Evolutionary conservation across 2,113 vertebrate species (phyloP).

Genomic region (Atlantisia rogersi): DNA sequence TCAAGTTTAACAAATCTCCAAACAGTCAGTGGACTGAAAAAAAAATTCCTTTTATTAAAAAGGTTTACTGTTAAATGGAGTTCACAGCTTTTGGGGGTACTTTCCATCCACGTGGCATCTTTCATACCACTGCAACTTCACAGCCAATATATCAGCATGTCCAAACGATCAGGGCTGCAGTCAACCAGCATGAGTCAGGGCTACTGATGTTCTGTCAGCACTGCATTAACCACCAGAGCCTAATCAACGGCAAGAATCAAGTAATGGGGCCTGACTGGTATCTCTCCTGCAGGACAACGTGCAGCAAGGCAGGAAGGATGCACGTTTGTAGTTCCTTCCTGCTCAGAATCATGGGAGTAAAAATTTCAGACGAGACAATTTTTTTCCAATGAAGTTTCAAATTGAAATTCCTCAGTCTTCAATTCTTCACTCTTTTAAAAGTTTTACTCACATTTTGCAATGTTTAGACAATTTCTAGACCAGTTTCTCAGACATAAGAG

Average conservation of each 20-base stretch:
- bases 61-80: neutral
- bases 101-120: neutral
- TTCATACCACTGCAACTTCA: neutral
- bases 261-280: neutral
- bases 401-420: neutral
- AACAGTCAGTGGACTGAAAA: neutral
- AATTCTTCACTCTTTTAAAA: neutral
- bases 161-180: neutral
- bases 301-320: neutral
- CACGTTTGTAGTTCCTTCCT: neutral
- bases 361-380: neutral
- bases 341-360: neutral
- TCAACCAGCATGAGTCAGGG: too few species aligned
- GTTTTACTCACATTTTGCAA: neutral
- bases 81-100: neutral
- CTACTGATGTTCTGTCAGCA: neutral
- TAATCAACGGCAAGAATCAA: neutral
- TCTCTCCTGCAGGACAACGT: neutral
- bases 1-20: neutral
- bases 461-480: neutral
- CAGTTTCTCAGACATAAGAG: neutral
- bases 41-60: neutral
- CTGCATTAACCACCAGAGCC: neutral
- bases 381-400: neutral
- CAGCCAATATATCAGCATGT: neutral